Evolutionary conservation across 2,113 vertebrate genomes (phyloP).

Genomic region (Macroglossus sobrinus): DNA sequence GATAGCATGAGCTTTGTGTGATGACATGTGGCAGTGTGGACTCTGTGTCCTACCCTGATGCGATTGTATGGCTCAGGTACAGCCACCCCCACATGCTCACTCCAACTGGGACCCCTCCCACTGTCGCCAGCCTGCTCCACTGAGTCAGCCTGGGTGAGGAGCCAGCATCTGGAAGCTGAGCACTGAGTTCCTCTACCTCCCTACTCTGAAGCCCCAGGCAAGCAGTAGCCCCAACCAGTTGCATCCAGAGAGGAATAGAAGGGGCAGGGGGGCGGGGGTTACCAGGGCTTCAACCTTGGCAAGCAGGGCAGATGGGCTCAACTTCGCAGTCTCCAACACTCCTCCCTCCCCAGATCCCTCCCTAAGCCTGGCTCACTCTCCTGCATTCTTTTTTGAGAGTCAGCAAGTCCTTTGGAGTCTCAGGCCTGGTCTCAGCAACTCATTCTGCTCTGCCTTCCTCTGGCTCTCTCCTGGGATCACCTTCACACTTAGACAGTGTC

Average conservation of each 20-base stretch:
- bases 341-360: not conserved
- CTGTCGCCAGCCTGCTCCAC: not conserved
- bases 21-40: not conserved
- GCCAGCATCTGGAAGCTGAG: constrained; percentile 8
- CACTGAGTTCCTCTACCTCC: constrained; percentile 13
- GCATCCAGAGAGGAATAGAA: not conserved
- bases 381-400: not conserved
- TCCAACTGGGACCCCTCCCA: not conserved
- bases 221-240: constrained; percentile 57
- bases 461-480: not conserved
- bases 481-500: not conserved
- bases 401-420: not conserved
- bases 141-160: constrained; percentile 53
- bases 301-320: not conserved
- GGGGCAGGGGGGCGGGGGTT: not conserved
- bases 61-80: not conserved
- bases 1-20: not conserved
- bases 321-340: not conserved
- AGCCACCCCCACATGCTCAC: not conserved
- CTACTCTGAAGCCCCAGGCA: constrained; percentile 42
- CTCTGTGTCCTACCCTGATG: not conserved
- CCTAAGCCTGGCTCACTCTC: not conserved
- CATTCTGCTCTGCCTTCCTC: not conserved
- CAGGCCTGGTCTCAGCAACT: not conserved
- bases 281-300: not conserved